Conservation (phyloP, 2,797 vertebrate species). For the Morus bassanus region DNA sequence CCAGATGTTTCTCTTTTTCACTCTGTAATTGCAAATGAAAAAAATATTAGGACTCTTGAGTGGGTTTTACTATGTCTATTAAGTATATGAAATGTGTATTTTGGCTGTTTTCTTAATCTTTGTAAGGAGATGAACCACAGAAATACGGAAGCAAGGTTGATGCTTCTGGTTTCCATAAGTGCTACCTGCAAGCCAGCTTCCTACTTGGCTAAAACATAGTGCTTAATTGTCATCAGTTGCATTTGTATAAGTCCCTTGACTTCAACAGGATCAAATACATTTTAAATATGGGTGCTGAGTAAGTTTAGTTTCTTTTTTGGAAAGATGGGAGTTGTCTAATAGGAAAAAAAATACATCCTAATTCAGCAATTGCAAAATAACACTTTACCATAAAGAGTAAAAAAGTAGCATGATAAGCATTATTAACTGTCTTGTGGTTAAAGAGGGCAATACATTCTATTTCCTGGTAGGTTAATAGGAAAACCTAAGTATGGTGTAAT, state of each 20-base stretch:
- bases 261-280: background rate
- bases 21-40: constrained; percentile 1
- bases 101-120: constrained; percentile 19
- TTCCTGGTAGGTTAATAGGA: background rate
- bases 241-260: background rate
- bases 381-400: background rate
- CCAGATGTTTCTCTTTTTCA: background rate
- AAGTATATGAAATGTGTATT: background rate
- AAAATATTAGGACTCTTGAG: background rate
- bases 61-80: background rate
- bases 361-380: background rate
- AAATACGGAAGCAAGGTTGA: background rate
- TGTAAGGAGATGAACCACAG: background rate
- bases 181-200: background rate
- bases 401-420: background rate
- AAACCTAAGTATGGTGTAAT: background rate
- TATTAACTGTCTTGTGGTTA: background rate
- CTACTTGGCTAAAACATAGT: background rate
- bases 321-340: background rate
- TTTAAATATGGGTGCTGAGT: background rate
- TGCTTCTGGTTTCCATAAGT: background rate
- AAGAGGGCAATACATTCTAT: background rate
- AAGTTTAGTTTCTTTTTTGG: background rate
- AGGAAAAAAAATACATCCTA: background rate
- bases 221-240: background rate